These are phyloP conservation scores for Intellagama lesueurii DNA, from an alignment of 2,797 vertebrate genomes.

Conservation along the genomic window DNA sequence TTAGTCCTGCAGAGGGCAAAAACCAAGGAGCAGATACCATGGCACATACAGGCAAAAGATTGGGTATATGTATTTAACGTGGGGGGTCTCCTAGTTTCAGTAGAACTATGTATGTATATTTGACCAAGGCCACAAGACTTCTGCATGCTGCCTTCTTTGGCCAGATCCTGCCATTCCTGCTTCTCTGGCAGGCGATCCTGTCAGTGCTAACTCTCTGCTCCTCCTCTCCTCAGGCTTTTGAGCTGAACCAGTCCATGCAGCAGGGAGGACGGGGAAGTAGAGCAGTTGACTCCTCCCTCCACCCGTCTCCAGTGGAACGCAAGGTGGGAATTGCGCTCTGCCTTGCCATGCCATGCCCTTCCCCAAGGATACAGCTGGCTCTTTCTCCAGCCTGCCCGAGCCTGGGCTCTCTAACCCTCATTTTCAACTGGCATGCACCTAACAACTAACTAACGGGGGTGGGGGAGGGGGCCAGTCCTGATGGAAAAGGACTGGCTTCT, in stretches of 20 bases:
- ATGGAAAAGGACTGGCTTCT: neutral
- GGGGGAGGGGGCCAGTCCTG: neutral
- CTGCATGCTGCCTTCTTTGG: constrained; percentile 24
- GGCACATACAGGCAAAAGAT: neutral
- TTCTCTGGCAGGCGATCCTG: constrained; percentile 45
- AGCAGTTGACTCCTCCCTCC: constrained; percentile 87
- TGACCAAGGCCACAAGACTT: neutral
- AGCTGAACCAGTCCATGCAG: constrained; percentile 83
- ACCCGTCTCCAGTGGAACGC: constrained; percentile 88
- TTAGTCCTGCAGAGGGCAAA: neutral
- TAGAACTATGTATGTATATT: neutral
- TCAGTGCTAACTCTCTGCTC: constrained; percentile 73
- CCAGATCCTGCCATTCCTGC: constrained; percentile 39
- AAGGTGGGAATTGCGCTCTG: constrained; percentile 90
- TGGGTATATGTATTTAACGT: neutral
- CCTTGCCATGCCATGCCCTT: constrained; percentile 75
- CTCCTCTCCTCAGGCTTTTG: constrained; percentile 81
- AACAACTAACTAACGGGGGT: constrained; percentile 11
- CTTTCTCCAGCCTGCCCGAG: constrained; percentile 35
- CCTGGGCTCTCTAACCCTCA: constrained; percentile 41
- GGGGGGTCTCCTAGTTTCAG: neutral
- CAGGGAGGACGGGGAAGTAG: constrained; percentile 93
- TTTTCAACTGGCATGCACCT: constrained; percentile 56
- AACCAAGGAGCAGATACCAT: neutral
- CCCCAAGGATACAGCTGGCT: constrained; percentile 52